phyloP scores from a whole-genome alignment of 2,113 vertebrate genomes.

The Hassar affinis region DNA sequence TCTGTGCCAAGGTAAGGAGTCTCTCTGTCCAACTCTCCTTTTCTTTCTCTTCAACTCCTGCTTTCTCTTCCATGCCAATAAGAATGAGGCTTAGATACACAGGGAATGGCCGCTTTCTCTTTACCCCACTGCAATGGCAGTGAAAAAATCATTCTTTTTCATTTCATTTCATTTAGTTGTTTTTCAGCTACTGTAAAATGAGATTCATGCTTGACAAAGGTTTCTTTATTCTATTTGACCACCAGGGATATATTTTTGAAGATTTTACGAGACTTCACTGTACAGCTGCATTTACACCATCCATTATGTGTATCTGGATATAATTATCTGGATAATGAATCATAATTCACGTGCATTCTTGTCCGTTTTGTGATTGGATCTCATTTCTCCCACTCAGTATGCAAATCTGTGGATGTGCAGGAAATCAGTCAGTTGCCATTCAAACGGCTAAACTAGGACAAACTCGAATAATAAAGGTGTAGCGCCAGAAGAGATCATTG shows the following conservation, averaged over 20 bases:
- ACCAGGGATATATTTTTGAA: slow-evolving; percentile 1
- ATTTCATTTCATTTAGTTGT: slow-evolving; percentile 1
- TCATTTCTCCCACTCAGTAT: neutral
- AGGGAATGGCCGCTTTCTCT: neutral
- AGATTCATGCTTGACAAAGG: neutral
- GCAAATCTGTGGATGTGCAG: slow-evolving; percentile 9
- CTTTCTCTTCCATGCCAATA: neutral
- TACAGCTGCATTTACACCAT: neutral
- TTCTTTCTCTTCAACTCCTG: slow-evolving; percentile 6
- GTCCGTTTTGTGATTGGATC: neutral
- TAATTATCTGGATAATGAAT: neutral
- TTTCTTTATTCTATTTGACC: neutral
- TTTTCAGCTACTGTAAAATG: slow-evolving; percentile 9
- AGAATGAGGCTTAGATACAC: neutral
- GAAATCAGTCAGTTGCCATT: neutral
- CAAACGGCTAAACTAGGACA: neutral
- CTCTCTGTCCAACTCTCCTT: slow-evolving; percentile 12
- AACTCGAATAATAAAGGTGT: neutral
- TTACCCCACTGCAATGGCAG: slow-evolving; percentile 3
- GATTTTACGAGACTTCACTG: neutral
- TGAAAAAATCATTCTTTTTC: neutral
- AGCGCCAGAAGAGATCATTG: neutral
- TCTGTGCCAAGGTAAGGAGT: slow-evolving; percentile 62
- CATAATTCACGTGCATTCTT: neutral
- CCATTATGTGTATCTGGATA: slow-evolving; percentile 23